Percentiles rank a stretch among this genome's conserved stretches.
Conservation (phyloP, 2,113 vertebrate species). For the Chloropsis hardwickii region DNA sequence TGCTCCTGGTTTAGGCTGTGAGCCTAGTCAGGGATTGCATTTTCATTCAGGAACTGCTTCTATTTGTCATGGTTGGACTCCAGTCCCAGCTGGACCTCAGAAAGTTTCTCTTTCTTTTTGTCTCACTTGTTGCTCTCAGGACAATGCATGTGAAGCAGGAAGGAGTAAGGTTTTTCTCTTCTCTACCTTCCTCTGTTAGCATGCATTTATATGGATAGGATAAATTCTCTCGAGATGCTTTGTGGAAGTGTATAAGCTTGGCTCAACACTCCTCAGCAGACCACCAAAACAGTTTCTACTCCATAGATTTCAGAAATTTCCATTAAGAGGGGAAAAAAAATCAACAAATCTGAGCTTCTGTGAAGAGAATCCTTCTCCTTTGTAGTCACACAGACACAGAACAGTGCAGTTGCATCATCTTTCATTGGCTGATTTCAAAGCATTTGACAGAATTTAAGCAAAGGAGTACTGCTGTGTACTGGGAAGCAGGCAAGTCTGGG, state of each 20-base stretch:
- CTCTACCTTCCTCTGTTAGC: background rate
- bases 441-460: background rate
- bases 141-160: background rate
- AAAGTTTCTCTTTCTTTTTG: background rate
- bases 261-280: background rate
- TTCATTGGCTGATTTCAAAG: background rate
- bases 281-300: background rate
- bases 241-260: background rate
- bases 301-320: background rate
- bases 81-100: background rate
- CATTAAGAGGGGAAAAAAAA: background rate
- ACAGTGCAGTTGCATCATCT: background rate
- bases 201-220: background rate
- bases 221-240: background rate
- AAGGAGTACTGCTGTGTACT: accelerated
- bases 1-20: background rate
- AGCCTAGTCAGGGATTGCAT: background rate
- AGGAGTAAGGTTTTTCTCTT: background rate
- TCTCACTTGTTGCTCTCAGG: background rate
- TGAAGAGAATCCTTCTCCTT: background rate
- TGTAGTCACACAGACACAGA: background rate
- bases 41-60: background rate
- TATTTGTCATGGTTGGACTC: background rate
- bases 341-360: background rate
- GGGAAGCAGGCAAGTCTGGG: background rate